Evolutionary conservation across 2,888 invertebrate species (phyloP).

Genomic region (Polia nebulosa): DNA sequence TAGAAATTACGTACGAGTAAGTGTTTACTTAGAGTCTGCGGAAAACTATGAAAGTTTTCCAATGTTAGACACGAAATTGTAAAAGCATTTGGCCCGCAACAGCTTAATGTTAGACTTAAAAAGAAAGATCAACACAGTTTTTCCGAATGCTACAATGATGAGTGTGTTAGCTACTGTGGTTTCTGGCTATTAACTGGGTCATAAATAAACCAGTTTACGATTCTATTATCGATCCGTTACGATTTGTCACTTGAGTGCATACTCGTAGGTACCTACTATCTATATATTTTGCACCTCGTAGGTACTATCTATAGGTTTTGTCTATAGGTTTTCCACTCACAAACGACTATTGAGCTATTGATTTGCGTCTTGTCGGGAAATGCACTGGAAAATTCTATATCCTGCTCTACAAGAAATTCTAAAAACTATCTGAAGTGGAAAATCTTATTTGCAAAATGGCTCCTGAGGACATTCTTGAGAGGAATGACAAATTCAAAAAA

Average conservation of each 20-base stretch:
- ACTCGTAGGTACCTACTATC: background rate
- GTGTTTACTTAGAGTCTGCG: conserved; percentile 7
- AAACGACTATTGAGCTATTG: background rate
- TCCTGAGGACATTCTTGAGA: conserved; percentile 39
- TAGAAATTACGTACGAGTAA: background rate
- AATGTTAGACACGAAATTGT: conserved; percentile 9
- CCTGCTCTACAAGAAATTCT: conserved; percentile 31
- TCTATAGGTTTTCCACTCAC: background rate
- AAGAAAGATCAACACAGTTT: conserved; percentile 4
- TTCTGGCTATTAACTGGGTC: conserved; percentile 11
- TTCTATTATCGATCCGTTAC: conserved; percentile 12
- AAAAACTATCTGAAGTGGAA: conserved; percentile 41
- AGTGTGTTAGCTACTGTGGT: background rate
- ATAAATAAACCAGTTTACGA: conserved; percentile 29
- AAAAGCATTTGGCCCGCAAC: conserved; percentile 11
- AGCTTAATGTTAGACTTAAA: background rate
- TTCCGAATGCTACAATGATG: background rate
- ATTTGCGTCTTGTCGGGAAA: background rate
- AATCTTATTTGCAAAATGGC: conserved; percentile 63
- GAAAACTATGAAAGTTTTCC: conserved; percentile 12
- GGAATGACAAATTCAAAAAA: conserved; percentile 48
- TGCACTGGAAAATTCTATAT: conserved; percentile 20
- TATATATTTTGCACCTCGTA: background rate
- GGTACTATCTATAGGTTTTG: background rate
- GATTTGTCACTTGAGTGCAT: conserved; percentile 23